phyloP scores from a whole-genome alignment of 2,888 invertebrate species.

The Agonopterix arenella region DNA sequence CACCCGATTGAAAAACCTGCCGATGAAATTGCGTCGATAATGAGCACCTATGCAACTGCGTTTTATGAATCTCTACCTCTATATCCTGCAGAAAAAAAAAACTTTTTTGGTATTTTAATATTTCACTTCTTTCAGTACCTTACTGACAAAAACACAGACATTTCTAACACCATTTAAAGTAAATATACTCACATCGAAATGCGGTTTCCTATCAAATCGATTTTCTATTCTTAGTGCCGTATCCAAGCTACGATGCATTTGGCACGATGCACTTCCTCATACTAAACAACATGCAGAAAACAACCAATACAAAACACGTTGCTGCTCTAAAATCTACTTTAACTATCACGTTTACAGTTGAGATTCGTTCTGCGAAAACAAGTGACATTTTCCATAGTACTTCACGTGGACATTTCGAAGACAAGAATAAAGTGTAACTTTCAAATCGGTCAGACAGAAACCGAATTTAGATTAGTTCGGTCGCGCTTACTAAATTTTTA shows the following conservation, averaged over 20 bases:
- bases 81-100: too few relatives aligned
- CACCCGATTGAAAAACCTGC: too few relatives aligned
- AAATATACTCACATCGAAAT: too few relatives aligned
- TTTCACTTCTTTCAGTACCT: too few relatives aligned
- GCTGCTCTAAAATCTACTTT: constrained; percentile 13
- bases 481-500: constrained; percentile 21
- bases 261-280: constrained; percentile 43
- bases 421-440: constrained; percentile 52
- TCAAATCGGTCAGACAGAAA: constrained; percentile 56
- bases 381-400: constrained; percentile 56
- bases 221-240: constrained; percentile 27
- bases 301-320: constrained; percentile 1
- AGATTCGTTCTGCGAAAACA: not conserved
- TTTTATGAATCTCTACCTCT: too few relatives aligned
- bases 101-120: too few relatives aligned
- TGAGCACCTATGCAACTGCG: too few relatives aligned
- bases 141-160: too few relatives aligned
- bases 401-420: constrained; percentile 44
- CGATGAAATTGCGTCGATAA: too few relatives aligned
- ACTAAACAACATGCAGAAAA: constrained; percentile 17
- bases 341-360: not conserved
- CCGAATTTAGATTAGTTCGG: constrained; percentile 55
- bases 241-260: constrained; percentile 29
- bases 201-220: constrained; percentile 8
- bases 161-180: too few relatives aligned